A percentile compares a stretch with the other conserved stretches of the same genome.
Conservation (phyloP, 2,113 vertebrate species). For the Nansenia antarctica region DNA sequence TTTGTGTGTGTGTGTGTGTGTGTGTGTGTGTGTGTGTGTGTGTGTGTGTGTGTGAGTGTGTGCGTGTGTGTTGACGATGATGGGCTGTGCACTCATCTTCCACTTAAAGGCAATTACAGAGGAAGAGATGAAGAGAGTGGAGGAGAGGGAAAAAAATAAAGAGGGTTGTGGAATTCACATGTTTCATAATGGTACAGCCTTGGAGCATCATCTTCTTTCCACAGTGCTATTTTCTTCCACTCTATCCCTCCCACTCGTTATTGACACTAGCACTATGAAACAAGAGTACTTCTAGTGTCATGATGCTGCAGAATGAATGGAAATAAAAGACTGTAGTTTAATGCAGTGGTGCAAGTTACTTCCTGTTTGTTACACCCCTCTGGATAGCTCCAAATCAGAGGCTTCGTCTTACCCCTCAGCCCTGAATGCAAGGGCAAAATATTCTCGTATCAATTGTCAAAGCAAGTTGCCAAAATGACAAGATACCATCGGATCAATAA, state of each 20-base stretch:
- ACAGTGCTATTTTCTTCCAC: not conserved
- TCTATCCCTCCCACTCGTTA: not conserved
- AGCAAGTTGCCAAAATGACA: not conserved
- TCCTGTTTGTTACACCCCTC: too few relatives aligned
- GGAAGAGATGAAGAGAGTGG: not conserved
- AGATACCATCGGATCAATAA: not conserved
- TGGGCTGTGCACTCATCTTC: not conserved
- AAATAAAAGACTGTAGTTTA: not conserved
- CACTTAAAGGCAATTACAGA: slow-evolving; percentile 5
- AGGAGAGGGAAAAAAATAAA: not conserved
- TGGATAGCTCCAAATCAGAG: too few relatives aligned
- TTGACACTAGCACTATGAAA: not conserved
- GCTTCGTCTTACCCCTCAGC: too few relatives aligned
- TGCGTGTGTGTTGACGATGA: too few relatives aligned
- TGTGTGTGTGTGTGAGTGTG: too few relatives aligned
- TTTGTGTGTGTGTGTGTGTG: too few relatives aligned
- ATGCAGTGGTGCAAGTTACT: too few relatives aligned
- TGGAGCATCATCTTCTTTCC: not conserved
- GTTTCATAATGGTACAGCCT: not conserved
- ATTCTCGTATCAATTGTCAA: not conserved
- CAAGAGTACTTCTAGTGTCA: not conserved
- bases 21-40: too few relatives aligned
- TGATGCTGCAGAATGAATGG: not conserved
- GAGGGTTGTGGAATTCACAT: not conserved
- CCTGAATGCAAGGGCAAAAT: not conserved